phyloP scores from a whole-genome alignment of 2,113 vertebrate genomes.

The Tapirus terrestris region DNA sequence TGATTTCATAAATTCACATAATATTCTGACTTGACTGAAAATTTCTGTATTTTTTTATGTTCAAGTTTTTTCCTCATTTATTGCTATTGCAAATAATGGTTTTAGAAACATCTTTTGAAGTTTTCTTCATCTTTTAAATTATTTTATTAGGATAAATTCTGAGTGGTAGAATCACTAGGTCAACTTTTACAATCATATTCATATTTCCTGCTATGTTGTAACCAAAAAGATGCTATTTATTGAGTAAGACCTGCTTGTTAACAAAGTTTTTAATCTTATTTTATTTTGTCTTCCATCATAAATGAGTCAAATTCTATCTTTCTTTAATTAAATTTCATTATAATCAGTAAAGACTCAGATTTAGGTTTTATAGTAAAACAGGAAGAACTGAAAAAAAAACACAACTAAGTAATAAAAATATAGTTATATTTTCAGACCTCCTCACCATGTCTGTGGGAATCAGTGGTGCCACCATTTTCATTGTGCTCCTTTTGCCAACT shows the following conservation, averaged over 20 bases:
- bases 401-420: background rate
- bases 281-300: background rate
- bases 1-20: background rate
- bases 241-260: conserved; percentile 17
- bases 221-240: background rate
- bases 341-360: background rate
- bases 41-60: background rate
- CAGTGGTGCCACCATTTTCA: background rate
- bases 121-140: background rate
- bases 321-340: background rate
- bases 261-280: background rate
- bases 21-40: background rate
- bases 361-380: background rate
- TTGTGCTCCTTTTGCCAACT: background rate
- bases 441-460: background rate
- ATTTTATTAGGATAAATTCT: conserved; percentile 16
- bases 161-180: background rate
- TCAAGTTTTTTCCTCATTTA: background rate
- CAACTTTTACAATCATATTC: background rate
- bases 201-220: background rate
- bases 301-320: background rate
- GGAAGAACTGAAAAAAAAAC: background rate
- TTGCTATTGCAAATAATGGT: background rate
- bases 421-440: background rate
- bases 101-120: background rate